Percentiles rank a stretch among this genome's conserved stretches.
Conservation (phyloP, 2,888 invertebrate species). For the Hirtodrosophila cameraria region DNA sequence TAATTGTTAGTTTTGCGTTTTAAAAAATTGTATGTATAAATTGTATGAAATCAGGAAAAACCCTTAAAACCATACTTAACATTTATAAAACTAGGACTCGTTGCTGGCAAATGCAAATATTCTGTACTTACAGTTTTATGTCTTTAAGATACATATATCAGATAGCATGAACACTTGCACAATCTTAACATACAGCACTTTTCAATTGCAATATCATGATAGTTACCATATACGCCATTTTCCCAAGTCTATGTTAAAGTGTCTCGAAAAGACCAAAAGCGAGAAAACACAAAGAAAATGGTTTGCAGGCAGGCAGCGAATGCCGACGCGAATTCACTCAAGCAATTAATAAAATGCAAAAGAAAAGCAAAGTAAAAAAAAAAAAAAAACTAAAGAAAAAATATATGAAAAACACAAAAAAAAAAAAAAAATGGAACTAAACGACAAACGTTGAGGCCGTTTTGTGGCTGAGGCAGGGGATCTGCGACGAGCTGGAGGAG, state of each 20-base stretch:
- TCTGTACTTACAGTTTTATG: too few species aligned
- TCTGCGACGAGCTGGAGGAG: slow-evolving; percentile 20
- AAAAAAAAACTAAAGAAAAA: slow-evolving; percentile 2
- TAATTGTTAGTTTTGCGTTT: too few species aligned
- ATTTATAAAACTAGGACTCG: too few species aligned
- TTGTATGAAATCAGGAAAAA: too few species aligned
- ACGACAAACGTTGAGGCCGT: slow-evolving; percentile 60
- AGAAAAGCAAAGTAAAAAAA: slow-evolving; percentile 38
- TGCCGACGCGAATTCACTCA: slow-evolving; percentile 70
- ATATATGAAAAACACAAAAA: slow-evolving; percentile 19
- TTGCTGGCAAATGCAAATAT: too few species aligned
- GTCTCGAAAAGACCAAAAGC: slow-evolving; percentile 68
- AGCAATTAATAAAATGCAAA: slow-evolving; percentile 75
- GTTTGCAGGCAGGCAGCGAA: slow-evolving; percentile 55
- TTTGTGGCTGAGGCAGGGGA: slow-evolving; percentile 52
- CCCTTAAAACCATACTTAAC: too few species aligned
- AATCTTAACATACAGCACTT: slow-evolving; percentile 17
- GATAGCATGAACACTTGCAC: not conserved
- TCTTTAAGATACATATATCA: too few species aligned
- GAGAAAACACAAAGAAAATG: slow-evolving; percentile 56
- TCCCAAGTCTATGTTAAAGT: slow-evolving; percentile 30
- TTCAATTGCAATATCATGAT: slow-evolving; percentile 32
- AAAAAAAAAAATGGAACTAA: slow-evolving; percentile 56
- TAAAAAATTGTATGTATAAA: too few species aligned
- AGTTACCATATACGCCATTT: slow-evolving; percentile 44